Evolutionary conservation across 1,140 invertebrate genomes (phyloP).

Genomic region (Aporrectodea caliginosa): DNA sequence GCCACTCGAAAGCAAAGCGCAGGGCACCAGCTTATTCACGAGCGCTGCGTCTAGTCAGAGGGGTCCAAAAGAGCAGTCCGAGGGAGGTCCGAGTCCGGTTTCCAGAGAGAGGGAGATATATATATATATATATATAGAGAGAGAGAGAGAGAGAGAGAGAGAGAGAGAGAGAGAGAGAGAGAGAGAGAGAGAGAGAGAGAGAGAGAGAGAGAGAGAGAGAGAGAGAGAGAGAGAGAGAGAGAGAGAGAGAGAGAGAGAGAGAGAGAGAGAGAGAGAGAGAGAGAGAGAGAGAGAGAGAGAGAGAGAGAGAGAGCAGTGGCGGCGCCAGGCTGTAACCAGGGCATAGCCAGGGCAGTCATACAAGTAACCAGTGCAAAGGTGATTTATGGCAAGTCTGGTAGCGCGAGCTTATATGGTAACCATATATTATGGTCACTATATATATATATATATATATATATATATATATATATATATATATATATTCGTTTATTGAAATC

Average conservation of each 20-base stretch:
- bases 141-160: constrained; percentile 6
- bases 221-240: constrained; percentile 33
- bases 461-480: too few relatives aligned
- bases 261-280: constrained; percentile 36
- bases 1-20: too few relatives aligned
- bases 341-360: too few relatives aligned
- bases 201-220: constrained; percentile 34
- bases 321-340: background rate
- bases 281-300: constrained; percentile 33
- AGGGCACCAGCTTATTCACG: too few relatives aligned
- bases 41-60: too few relatives aligned
- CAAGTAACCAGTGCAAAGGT: background rate
- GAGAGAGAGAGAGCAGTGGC: constrained; percentile 1
- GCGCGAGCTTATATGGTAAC: background rate
- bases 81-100: too few relatives aligned
- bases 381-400: background rate
- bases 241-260: constrained; percentile 36
- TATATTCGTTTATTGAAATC: too few relatives aligned
- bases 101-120: too few relatives aligned
- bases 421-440: too few relatives aligned
- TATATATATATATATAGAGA: too few relatives aligned
- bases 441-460: too few relatives aligned
- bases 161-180: constrained; percentile 30
- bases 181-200: constrained; percentile 33
- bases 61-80: too few relatives aligned